Evolutionary conservation across 2,888 invertebrate genomes (phyloP).

Genomic region (Syritta pipiens): DNA sequence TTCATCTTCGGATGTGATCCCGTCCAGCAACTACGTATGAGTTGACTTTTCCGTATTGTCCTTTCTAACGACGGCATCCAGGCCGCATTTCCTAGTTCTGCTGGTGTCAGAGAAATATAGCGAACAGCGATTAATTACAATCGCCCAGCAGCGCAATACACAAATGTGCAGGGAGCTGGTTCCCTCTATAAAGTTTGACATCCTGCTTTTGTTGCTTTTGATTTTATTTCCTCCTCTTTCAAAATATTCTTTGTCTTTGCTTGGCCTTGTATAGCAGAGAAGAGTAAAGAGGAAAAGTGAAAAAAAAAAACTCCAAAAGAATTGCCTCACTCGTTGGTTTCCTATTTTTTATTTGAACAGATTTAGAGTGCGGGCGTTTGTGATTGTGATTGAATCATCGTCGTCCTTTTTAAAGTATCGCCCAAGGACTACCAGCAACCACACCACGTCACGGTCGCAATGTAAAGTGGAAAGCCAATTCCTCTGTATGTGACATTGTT

Average conservation of each 20-base stretch:
- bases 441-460: slow-evolving; percentile 34
- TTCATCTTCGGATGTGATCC: slow-evolving; percentile 51
- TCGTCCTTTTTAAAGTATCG: slow-evolving; percentile 35
- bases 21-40: slow-evolving; percentile 37
- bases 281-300: background rate
- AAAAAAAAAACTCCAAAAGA: slow-evolving; percentile 9
- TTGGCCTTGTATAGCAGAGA: background rate
- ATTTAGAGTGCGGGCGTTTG: slow-evolving; percentile 43
- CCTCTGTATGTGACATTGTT: slow-evolving; percentile 37
- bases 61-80: slow-evolving; percentile 57
- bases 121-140: slow-evolving; percentile 61
- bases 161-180: background rate
- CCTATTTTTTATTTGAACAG: slow-evolving; percentile 15
- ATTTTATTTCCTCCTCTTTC: slow-evolving; percentile 39
- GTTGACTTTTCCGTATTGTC: slow-evolving; percentile 60
- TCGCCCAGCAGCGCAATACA: slow-evolving; percentile 41
- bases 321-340: slow-evolving; percentile 26
- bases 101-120: slow-evolving; percentile 58
- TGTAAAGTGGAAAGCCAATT: slow-evolving; percentile 48
- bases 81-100: slow-evolving; percentile 56
- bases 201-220: slow-evolving; percentile 17
- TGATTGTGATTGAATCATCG: slow-evolving; percentile 60
- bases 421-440: slow-evolving; percentile 25
- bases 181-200: slow-evolving; percentile 41
- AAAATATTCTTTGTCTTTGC: slow-evolving; percentile 22